Conservation (phyloP, 2,797 vertebrate genomes). For the Megalops cyprinoides region DNA sequence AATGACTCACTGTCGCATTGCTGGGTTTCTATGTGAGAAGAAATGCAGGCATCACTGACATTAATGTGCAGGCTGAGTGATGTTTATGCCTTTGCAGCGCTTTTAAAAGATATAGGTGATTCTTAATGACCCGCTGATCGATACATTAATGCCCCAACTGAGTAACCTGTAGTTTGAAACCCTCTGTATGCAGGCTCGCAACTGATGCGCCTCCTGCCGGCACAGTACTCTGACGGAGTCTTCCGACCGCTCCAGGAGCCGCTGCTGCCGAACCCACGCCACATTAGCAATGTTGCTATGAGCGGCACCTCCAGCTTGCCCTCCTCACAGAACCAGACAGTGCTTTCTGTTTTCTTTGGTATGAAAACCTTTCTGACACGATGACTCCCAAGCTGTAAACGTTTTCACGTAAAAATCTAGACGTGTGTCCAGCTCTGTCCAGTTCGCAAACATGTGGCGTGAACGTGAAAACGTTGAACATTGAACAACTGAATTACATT, state of each 20-base stretch:
- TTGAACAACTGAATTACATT: too few relatives aligned
- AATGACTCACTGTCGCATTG: neutral
- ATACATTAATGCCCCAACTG: too few relatives aligned
- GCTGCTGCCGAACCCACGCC: conserved; percentile 81
- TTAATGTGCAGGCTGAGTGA: too few relatives aligned
- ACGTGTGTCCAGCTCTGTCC: neutral
- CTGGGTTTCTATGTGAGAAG: neutral
- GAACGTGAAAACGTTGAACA: neutral
- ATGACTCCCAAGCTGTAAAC: too few relatives aligned
- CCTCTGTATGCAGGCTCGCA: conserved; percentile 69
- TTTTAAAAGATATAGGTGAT: too few relatives aligned
- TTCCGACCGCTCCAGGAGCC: conserved; percentile 80
- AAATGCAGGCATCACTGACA: too few relatives aligned
- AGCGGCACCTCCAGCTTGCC: conserved; percentile 73
- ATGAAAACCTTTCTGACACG: conserved; percentile 51
- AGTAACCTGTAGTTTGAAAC: neutral
- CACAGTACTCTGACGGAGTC: conserved; percentile 86
- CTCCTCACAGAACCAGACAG: conserved; percentile 81
- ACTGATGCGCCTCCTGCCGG: conserved; percentile 81
- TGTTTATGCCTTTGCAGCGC: too few relatives aligned
- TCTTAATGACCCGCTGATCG: too few relatives aligned
- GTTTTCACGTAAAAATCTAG: too few relatives aligned
- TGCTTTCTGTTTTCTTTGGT: conserved; percentile 91
- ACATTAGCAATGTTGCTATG: conserved; percentile 67
- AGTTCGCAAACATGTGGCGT: too few relatives aligned